A percentile compares a stretch with the other conserved stretches of the same genome.
phyloP scores from a whole-genome alignment of 2,888 invertebrate genomes.

The Eucriotettix oculatus region DNA sequence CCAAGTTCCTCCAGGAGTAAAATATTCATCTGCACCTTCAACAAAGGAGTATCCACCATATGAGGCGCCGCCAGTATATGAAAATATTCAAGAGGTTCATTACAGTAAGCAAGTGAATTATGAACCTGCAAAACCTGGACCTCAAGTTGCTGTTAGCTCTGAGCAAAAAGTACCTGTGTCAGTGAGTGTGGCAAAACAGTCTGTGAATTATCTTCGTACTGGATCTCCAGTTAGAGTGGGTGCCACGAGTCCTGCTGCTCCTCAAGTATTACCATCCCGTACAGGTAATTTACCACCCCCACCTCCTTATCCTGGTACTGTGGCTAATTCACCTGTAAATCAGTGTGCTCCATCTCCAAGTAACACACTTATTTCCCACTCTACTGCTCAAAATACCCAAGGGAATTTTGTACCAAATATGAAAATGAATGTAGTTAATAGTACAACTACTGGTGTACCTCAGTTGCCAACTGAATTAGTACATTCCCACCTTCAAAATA shows the following conservation, averaged over 20 bases:
- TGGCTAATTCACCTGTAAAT: background rate
- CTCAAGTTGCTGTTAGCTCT: slow-evolving; percentile 25
- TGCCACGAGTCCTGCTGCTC: slow-evolving; percentile 4
- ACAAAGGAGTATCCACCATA: slow-evolving; percentile 25
- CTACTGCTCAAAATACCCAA: background rate
- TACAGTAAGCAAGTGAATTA: slow-evolving; percentile 14
- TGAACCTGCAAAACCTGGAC: slow-evolving; percentile 30
- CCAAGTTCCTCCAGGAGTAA: slow-evolving; percentile 49
- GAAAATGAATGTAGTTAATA: background rate
- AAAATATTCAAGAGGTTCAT: slow-evolving; percentile 39
- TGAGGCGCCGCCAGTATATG: slow-evolving; percentile 40
- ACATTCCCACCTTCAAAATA: background rate
- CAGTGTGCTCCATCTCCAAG: background rate
- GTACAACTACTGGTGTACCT: background rate
- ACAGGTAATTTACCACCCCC: slow-evolving; percentile 7
- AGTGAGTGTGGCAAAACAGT: background rate
- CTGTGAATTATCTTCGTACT: background rate
- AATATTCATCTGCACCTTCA: slow-evolving; percentile 1
- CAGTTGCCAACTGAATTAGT: background rate
- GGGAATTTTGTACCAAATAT: background rate
- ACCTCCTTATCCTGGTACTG: slow-evolving; percentile 9
- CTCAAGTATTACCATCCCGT: slow-evolving; percentile 4
- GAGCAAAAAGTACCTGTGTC: background rate
- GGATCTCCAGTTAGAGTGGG: slow-evolving; percentile 1
- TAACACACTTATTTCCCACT: background rate